phyloP scores from a whole-genome alignment of 2,797 vertebrate genomes.

The Eurystomus glaucurus region DNA sequence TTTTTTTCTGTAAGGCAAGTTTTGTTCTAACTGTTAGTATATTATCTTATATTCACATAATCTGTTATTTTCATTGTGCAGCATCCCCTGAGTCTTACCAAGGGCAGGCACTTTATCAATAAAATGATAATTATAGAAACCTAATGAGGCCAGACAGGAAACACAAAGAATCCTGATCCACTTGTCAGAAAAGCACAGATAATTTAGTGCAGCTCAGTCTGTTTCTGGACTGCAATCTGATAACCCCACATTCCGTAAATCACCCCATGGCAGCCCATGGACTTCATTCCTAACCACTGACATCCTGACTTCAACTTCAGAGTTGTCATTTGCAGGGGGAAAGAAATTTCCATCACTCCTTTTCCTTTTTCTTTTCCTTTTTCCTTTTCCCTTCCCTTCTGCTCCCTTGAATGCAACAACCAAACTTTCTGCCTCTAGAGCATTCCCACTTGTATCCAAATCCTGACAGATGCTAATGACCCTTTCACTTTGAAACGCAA shows the following conservation, averaged over 20 bases:
- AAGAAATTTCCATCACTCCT: neutral
- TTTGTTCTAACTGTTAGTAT: constrained; percentile 21
- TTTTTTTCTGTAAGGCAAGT: neutral
- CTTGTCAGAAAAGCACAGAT: constrained; percentile 30
- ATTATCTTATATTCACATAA: constrained; percentile 27
- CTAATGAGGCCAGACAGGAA: constrained; percentile 60
- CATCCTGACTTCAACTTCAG: neutral
- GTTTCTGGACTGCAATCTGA: neutral
- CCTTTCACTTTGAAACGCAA: neutral
- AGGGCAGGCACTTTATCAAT: constrained; percentile 67
- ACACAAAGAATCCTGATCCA: constrained; percentile 30
- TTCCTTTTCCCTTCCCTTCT: neutral
- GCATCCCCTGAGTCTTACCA: neutral
- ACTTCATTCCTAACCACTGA: neutral
- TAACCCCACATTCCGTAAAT: neutral
- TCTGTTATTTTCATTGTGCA: constrained; percentile 59
- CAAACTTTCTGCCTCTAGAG: neutral
- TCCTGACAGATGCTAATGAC: neutral
- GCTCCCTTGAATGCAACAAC: neutral
- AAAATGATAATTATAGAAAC: constrained; percentile 51
- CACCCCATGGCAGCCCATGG: neutral
- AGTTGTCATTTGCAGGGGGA: neutral
- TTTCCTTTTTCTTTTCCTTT: neutral
- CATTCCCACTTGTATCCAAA: neutral
- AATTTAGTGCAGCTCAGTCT: constrained; percentile 8